Conservation (phyloP, 2,797 vertebrate genomes). For the Parauchenoglanis punctatus region DNA sequence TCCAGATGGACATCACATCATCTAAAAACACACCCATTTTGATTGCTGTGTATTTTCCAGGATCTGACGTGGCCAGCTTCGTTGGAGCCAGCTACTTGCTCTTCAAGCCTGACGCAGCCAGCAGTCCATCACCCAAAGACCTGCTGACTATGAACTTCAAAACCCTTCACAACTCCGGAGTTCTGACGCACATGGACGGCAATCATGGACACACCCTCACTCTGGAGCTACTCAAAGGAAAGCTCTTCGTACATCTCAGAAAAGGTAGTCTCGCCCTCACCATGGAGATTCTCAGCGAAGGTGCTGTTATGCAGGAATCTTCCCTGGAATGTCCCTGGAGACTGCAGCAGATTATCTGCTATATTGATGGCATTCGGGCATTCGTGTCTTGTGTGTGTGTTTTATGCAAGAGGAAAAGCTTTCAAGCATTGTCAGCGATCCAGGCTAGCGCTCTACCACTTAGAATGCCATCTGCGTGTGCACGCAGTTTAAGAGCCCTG, state of each 20-base stretch:
- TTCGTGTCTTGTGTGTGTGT: conserved; percentile 17
- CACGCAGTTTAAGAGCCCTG: conserved; percentile 5
- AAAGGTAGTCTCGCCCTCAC: conserved; percentile 79
- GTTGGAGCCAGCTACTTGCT: conserved; percentile 84
- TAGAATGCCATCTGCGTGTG: conserved; percentile 52
- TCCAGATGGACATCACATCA: background rate
- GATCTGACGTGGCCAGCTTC: conserved; percentile 85
- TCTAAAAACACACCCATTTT: background rate
- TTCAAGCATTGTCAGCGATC: conserved; percentile 36
- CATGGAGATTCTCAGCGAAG: conserved; percentile 83
- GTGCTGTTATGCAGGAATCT: conserved; percentile 66
- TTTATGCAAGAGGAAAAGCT: background rate
- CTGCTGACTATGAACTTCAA: conserved; percentile 89
- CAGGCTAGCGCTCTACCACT: conserved; percentile 29
- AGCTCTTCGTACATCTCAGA: conserved; percentile 81
- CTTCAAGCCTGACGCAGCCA: conserved; percentile 79
- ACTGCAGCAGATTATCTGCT: conserved; percentile 19
- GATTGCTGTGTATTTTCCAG: conserved; percentile 67
- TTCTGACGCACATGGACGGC: conserved; percentile 81
- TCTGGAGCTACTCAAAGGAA: conserved; percentile 84
- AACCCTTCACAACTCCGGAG: conserved; percentile 85
- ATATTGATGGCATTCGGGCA: conserved; percentile 13
- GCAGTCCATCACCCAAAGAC: conserved; percentile 71
- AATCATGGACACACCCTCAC: conserved; percentile 78
- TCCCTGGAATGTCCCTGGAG: background rate